phyloP scores from a whole-genome alignment of 2,888 invertebrate genomes.

The Linnaemya vulpina region DNA sequence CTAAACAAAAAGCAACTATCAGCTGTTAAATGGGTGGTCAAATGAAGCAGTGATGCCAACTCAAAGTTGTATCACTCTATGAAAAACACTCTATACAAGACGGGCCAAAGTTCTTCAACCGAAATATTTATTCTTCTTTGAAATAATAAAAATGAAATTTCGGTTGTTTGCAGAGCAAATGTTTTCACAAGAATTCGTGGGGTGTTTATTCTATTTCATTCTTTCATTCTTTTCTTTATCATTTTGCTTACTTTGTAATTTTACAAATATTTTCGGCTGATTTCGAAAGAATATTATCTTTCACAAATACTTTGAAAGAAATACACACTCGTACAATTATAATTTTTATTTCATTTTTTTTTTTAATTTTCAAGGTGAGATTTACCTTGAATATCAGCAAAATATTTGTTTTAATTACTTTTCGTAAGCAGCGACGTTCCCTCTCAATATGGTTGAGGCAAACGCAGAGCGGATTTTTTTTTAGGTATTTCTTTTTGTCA shows the following conservation, averaged over 20 bases:
- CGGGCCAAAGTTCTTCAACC: neutral
- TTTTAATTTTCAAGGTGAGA: slow-evolving; percentile 58
- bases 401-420: slow-evolving; percentile 5
- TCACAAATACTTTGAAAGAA: too few species aligned
- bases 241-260: slow-evolving; percentile 21
- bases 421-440: neutral
- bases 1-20: too few species aligned
- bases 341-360: slow-evolving; percentile 21
- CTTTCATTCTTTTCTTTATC: neutral
- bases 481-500: neutral
- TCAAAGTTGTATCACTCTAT: too few species aligned
- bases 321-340: too few species aligned
- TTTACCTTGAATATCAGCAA: slow-evolving; percentile 47
- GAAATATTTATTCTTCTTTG: neutral
- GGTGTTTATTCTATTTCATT: slow-evolving; percentile 5
- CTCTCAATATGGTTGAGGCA: neutral
- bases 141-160: too few species aligned
- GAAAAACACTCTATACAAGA: too few species aligned
- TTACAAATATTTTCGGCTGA: slow-evolving; percentile 26
- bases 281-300: slow-evolving; percentile 1
- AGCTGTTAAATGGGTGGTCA: too few species aligned
- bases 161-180: neutral
- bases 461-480: too few species aligned
- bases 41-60: too few species aligned
- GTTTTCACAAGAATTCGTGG: neutral